Conservation (phyloP, 2,888 invertebrate genomes). For the Caradrina kadenii region DNA sequence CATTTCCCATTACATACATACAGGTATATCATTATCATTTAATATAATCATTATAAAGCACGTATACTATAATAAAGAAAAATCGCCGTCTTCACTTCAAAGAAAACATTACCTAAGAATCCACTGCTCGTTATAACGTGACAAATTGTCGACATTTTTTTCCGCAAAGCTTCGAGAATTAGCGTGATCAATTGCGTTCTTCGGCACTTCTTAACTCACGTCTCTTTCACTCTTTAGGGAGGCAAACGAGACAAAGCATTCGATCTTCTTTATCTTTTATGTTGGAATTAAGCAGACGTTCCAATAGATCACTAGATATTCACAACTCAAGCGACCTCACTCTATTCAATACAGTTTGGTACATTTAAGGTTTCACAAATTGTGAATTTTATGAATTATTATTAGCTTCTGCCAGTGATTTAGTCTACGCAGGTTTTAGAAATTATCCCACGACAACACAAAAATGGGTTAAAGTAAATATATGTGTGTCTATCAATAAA, state of each 20-base stretch:
- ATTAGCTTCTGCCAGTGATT: background rate
- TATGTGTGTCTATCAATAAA: no score
- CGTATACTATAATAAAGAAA: conserved; percentile 67
- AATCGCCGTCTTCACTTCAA: conserved; percentile 62
- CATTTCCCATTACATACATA: background rate
- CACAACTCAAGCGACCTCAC: conserved; percentile 31
- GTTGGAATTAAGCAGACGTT: conserved; percentile 48
- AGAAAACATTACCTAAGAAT: conserved; percentile 73
- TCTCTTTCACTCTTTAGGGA: conserved; percentile 67
- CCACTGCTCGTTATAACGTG: conserved; percentile 83
- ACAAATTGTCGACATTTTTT: conserved; percentile 87
- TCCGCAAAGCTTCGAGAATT: conserved; percentile 83
- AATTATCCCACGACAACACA: no score
- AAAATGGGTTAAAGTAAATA: no score
- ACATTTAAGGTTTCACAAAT: conserved; percentile 33
- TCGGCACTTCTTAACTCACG: conserved; percentile 78
- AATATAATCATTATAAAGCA: conserved; percentile 26
- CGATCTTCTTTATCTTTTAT: conserved; percentile 63
- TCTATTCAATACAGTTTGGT: conserved; percentile 40
- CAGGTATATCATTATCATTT: conserved; percentile 9
- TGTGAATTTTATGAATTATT: conserved; percentile 24
- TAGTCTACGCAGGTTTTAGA: no score
- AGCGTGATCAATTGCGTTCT: conserved; percentile 88
- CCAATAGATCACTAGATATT: conserved; percentile 43
- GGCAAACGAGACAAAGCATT: conserved; percentile 35